phyloP scores from a whole-genome alignment of 1,140 invertebrate genomes.

The Drosophila truncata region DNA sequence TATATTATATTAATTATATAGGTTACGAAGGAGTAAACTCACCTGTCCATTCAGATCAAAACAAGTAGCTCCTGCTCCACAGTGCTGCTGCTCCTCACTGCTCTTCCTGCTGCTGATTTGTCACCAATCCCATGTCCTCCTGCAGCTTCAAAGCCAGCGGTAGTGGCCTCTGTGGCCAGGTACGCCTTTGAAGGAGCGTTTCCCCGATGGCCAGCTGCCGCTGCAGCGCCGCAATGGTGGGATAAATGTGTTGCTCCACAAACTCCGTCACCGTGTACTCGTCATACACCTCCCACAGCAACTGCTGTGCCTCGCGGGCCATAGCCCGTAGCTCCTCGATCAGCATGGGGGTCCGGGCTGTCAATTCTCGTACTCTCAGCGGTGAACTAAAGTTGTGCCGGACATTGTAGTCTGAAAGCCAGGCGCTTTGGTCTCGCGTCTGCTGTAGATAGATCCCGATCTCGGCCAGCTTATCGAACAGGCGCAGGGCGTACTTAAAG shows the following conservation, averaged over 20 bases:
- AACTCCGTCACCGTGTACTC: conserved; percentile 90
- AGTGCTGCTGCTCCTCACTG: conserved; percentile 43
- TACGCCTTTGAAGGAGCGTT: conserved; percentile 78
- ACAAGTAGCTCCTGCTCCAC: neutral
- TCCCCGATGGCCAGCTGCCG: conserved; percentile 85
- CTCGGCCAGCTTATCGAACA: conserved; percentile 87
- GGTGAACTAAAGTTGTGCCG: conserved; percentile 92
- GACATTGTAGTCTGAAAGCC: conserved; percentile 93
- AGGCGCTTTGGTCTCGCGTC: conserved; percentile 86
- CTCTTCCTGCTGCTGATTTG: conserved; percentile 24
- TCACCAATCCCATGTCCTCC: conserved; percentile 65
- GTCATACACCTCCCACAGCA: conserved; percentile 90
- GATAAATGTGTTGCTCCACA: conserved; percentile 88
- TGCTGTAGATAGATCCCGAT: conserved; percentile 84
- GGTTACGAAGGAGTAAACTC: neutral
- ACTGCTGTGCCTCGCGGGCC: conserved; percentile 88
- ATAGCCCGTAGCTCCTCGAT: conserved; percentile 88
- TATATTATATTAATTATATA: no score
- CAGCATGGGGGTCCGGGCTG: conserved; percentile 88
- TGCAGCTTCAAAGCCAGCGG: conserved; percentile 62
- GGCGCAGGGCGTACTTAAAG: conserved; percentile 87
- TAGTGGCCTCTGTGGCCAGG: conserved; percentile 84
- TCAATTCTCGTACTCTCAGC: conserved; percentile 89
- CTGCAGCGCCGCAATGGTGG: conserved; percentile 85
- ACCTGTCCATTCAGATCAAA: conserved; percentile 4